These are phyloP conservation scores for Elaeidobius kamerunicus DNA, from an alignment of 2,888 invertebrate genomes.

Conservation along the genomic window DNA sequence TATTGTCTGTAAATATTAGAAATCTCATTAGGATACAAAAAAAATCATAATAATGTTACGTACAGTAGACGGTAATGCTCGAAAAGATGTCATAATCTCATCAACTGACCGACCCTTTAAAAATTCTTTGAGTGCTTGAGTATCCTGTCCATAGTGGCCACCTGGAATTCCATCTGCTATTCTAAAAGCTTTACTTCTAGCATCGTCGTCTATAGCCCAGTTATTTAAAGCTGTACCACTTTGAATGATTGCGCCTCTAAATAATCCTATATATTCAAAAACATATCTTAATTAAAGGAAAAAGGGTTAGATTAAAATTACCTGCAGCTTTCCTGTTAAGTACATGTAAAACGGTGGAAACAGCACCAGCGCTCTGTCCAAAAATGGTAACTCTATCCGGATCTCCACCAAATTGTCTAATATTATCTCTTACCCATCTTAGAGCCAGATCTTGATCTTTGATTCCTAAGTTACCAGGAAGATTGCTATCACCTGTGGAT, in stretches of 20 bases:
- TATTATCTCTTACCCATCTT: constrained; percentile 3
- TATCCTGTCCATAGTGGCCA: constrained; percentile 10
- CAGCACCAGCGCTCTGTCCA: constrained; percentile 8
- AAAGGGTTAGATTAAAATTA: too few species aligned
- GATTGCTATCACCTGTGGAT: constrained; percentile 1
- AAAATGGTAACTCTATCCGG: constrained; percentile 23
- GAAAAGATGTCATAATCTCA: constrained; percentile 2
- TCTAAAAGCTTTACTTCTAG: neutral
- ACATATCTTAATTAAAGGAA: too few species aligned
- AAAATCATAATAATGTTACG: neutral
- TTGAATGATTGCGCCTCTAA: constrained; percentile 13
- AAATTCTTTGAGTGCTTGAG: constrained; percentile 5
- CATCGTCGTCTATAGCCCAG: neutral
- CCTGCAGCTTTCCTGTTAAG: constrained; percentile 3
- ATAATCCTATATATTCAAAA: constrained; percentile 19
- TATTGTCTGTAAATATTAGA: neutral
- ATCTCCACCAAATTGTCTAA: constrained; percentile 26
- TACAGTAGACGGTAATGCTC: neutral
- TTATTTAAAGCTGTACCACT: constrained; percentile 7
- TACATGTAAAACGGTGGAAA: neutral
- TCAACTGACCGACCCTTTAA: constrained; percentile 1
- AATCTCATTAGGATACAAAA: neutral
- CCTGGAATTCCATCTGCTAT: constrained; percentile 3
- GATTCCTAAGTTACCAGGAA: constrained; percentile 2
- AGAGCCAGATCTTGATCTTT: constrained; percentile 1